Conservation (phyloP, 2,888 invertebrate genomes). For the Chironomus tentans region DNA sequence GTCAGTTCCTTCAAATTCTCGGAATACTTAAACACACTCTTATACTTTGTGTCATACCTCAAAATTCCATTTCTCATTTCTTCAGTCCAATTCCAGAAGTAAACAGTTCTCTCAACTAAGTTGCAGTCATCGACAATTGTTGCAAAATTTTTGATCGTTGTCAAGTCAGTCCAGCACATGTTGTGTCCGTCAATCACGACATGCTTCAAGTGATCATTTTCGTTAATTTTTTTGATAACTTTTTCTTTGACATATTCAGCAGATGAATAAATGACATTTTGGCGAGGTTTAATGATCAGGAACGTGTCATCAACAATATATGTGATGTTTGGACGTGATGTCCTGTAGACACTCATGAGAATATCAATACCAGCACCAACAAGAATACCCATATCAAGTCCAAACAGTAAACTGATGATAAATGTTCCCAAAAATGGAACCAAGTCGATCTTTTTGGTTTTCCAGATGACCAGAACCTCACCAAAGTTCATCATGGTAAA, state of each 20-base stretch:
- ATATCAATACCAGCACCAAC: conserved; percentile 72
- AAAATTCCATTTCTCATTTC: background rate
- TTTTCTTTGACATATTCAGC: conserved; percentile 60
- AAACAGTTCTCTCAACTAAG: background rate
- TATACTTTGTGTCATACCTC: background rate
- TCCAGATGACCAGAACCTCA: background rate
- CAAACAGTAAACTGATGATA: conserved; percentile 65
- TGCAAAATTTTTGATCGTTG: conserved; percentile 47
- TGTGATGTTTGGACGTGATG: conserved; percentile 69
- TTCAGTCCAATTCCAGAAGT: background rate
- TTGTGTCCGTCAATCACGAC: conserved; percentile 66
- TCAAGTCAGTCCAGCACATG: conserved; percentile 50
- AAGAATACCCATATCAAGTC: conserved; percentile 80
- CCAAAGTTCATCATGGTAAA: conserved; percentile 66
- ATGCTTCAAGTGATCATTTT: conserved; percentile 47
- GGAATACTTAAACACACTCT: background rate
- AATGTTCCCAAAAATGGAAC: conserved; percentile 76
- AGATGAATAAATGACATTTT: conserved; percentile 68
- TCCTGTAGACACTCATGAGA: conserved; percentile 70
- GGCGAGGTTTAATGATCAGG: conserved; percentile 57
- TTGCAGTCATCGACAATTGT: background rate
- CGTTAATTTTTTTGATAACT: conserved; percentile 61
- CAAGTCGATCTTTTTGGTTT: conserved; percentile 48
- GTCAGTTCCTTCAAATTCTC: background rate
- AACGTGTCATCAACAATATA: conserved; percentile 45